Evolutionary conservation across 2,113 vertebrate genomes (phyloP).

Genomic region (Entelurus aequoreus): DNA sequence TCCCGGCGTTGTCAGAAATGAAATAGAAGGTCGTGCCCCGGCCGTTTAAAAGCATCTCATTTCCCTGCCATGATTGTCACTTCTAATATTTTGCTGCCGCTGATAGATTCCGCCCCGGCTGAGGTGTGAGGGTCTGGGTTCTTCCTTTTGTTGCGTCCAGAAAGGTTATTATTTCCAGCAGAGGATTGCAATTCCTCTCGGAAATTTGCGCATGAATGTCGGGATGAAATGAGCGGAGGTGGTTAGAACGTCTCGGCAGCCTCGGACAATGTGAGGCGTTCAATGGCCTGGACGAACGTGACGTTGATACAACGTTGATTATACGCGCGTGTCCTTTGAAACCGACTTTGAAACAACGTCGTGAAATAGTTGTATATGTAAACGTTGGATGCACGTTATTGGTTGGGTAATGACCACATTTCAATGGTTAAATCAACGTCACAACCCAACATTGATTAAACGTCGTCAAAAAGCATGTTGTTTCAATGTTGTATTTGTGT

Average conservation of each 20-base stretch:
- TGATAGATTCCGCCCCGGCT: not conserved
- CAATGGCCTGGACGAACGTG: too few species aligned
- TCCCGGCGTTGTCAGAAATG: not conserved
- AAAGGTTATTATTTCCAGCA: conserved; percentile 2
- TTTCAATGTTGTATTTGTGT: too few species aligned
- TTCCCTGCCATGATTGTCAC: conserved; percentile 4
- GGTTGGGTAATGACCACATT: too few species aligned
- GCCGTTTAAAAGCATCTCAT: conserved; percentile 4
- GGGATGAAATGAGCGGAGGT: not conserved
- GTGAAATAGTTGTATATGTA: too few species aligned
- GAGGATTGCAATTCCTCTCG: not conserved
- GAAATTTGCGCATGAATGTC: conserved; percentile 5
- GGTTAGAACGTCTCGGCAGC: not conserved
- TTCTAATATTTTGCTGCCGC: not conserved
- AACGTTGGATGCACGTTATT: too few species aligned
- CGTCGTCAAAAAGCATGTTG: too few species aligned
- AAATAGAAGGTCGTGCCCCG: not conserved
- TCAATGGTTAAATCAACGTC: too few species aligned
- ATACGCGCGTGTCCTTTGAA: too few species aligned
- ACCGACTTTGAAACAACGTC: too few species aligned
- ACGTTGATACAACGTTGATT: too few species aligned
- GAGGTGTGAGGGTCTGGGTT: not conserved
- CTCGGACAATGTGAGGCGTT: not conserved
- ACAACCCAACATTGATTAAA: too few species aligned
- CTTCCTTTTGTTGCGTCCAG: not conserved